Evolutionary conservation across 2,888 invertebrate genomes (phyloP), one percentile per base, ranked within the genome.

Genomic region (Pyralis farinalis): DNA sequence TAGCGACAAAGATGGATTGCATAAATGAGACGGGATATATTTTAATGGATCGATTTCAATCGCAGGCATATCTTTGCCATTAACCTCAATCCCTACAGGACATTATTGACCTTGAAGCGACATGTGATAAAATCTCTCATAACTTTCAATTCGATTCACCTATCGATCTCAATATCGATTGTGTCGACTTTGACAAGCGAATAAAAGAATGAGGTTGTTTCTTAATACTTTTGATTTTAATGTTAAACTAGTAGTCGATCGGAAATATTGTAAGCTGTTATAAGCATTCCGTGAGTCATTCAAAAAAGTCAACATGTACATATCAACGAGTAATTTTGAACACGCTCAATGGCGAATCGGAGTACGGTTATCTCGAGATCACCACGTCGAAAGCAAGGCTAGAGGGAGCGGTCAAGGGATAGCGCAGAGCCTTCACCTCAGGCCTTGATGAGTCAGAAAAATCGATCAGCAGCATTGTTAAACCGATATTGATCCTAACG

Each of bases 401-500:
- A 59, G 57, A 65, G 76, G 80, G 79, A 72, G 70, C 73, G 84
- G 82, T 81, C 82, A 85, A 82, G 80, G 85, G 84, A 80, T 82
- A 75, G 65, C 57, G 27, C 53, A 51, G 58, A 61, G 64, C 77
- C 81, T 81, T 84, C 80, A 80, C 75, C 78, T 73, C 69, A 49
- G 58, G 49, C 75, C 71, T 70, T 75, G 72, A 72, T 83, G 84
- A 82, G 65, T 84, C 82, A 79, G 55, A 60, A 52, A 61, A 55
- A 49, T 55, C 63, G 68, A 67, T 71, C 65, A 63, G 47, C 52
- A 47, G 50, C 58, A 67, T 77, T 76, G 72, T 79, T 72, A 51
- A 27, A 16, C 49, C 63, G 75, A 74, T 79, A 77, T 63, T 64
- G 71, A 78, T 81, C 75, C 81, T 74, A 79, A 74, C 64, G 61